These are phyloP conservation scores for Dendrolimus punctatus DNA, from an alignment of 1,140 invertebrate species.

Conservation along the genomic window DNA sequence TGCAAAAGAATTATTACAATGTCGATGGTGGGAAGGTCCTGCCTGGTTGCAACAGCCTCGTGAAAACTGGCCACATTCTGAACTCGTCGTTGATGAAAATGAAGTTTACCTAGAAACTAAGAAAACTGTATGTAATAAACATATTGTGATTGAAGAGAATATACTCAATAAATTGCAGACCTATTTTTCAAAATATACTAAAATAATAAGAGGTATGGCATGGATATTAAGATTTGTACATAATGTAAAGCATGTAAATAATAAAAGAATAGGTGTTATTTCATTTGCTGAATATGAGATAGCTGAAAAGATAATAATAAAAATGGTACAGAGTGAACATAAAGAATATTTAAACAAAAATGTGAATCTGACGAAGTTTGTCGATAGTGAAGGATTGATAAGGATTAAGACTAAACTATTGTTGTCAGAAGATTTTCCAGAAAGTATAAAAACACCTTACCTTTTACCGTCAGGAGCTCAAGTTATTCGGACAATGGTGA, in stretches of 20 bases:
- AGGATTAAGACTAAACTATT: constrained; percentile 10
- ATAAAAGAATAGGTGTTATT: constrained; percentile 4
- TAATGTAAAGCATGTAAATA: constrained; percentile 4
- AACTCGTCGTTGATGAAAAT: constrained; percentile 4
- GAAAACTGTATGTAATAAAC: constrained; percentile 2
- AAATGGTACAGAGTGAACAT: constrained; percentile 5
- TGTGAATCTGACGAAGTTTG: constrained; percentile 1
- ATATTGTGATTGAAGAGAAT: constrained; percentile 1
- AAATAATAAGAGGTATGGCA: constrained; percentile 8
- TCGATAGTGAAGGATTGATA: constrained; percentile 7
- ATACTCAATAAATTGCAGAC: too few relatives aligned
- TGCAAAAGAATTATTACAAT: too few relatives aligned
- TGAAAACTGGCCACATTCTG: constrained; percentile 8
- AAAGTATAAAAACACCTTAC: constrained; percentile 1
- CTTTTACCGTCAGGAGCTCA: constrained; percentile 1
- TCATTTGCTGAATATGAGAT: constrained; percentile 8
- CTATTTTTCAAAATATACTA: constrained; percentile 12
- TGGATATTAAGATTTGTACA: constrained; percentile 11
- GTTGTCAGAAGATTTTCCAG: constrained; percentile 4
- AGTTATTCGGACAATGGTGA: constrained; percentile 5
- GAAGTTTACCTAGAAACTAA: constrained; percentile 3
- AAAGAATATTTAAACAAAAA: constrained; percentile 5
- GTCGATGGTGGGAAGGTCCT: too few relatives aligned
- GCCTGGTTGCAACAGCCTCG: too few relatives aligned
- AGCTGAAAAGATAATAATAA: constrained; percentile 10